phyloP scores from a whole-genome alignment of 1,140 invertebrate genomes.

The Mizuhopecten yessoensis region DNA sequence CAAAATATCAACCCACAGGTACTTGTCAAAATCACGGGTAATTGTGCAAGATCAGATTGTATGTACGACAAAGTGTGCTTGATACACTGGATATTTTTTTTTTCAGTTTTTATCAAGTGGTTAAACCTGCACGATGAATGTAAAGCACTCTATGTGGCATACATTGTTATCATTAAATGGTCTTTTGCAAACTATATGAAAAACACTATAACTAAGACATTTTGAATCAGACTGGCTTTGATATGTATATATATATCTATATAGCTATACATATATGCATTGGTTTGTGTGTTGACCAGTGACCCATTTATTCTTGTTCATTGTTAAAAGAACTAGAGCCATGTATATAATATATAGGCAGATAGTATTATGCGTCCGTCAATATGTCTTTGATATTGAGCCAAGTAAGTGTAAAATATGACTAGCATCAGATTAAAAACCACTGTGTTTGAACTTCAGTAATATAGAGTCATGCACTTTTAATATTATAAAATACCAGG shows the following conservation, averaged over 20 bases:
- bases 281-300: not conserved
- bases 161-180: not conserved
- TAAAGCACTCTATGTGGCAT: not conserved
- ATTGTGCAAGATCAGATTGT: not conserved
- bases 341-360: not conserved
- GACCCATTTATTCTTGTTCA: not conserved
- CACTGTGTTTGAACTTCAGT: not conserved
- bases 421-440: not conserved
- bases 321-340: not conserved
- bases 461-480: not conserved
- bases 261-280: not conserved
- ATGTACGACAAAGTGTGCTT: no score
- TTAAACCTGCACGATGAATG: not conserved
- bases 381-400: slow-evolving; percentile 1
- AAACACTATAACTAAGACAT: not conserved
- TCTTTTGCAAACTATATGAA: not conserved
- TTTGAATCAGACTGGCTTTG: not conserved
- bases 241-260: no score
- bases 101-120: not conserved
- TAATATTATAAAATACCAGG: not conserved
- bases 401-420: not conserved
- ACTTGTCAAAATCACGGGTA: not conserved
- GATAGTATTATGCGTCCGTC: not conserved
- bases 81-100: not conserved
- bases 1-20: not conserved